Base-by-base conservation (phyloP, 2,797 vertebrate genomes). In the Leptoclinus maculatus region DNA sequence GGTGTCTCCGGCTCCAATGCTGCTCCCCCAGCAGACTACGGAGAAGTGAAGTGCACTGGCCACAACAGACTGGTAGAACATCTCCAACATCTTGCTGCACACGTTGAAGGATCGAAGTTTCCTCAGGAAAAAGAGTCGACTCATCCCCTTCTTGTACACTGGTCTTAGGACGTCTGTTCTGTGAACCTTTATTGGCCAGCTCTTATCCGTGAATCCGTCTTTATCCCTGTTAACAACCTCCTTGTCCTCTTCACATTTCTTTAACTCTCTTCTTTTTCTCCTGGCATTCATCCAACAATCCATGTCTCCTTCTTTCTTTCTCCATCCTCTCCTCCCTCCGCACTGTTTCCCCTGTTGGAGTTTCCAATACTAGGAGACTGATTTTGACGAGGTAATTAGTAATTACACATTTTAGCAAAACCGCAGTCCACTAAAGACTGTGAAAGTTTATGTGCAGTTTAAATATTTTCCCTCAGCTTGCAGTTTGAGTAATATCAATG, bases 371-470 rank as follows among this genome's bases (percentile, higher is more conserved):
- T 43, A 23, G 45, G 34, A 66, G 2, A 60, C 29, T 17, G 41
- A 69, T 59, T 79, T 72, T 63, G 43, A 51, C 58, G 47, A 65
- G 27, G 56, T 86, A 65, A 82, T 87, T 75, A 73, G 56, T 86
- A 65, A 82, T 87, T 75, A 73, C 36, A 82, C 3, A 71, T 76
- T 56, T 64, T 74, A 62, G 62, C 58, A 59, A 51, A 39, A 38
- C 32, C 57, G 3, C 23, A 63, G 32, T 49, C 38, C 53, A 49
- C 21, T 53, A 25, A 34, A 39, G 38, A 41, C 21, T 47, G 49
- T 53, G 38, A 29, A 21, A 36, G 29, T 72, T 17, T 27, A 3
- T 32, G 49, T 53, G 51, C 51, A 21, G 12, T 57, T 56, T 60
- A 32, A 54, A 6, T 51, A 38, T 25, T 47, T 69, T 53, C 59